Evolutionary conservation across 2,888 invertebrate genomes (phyloP).

Genomic region (Netelia fuscicornis): DNA sequence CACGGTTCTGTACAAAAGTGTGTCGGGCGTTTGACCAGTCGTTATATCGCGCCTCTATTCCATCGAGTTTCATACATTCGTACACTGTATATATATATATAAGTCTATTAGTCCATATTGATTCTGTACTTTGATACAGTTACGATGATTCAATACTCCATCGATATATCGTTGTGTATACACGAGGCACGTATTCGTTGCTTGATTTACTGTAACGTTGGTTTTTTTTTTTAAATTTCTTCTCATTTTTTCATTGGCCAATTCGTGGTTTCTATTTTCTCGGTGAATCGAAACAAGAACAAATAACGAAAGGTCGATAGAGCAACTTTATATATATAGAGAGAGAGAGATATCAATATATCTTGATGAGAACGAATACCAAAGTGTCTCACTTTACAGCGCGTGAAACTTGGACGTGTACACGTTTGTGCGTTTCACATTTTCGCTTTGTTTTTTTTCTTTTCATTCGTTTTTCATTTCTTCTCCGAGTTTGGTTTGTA

Average conservation of each 20-base stretch:
- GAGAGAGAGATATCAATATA: not conserved
- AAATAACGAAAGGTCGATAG: constrained; percentile 22
- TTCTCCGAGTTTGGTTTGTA: constrained; percentile 25
- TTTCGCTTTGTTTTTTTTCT: not conserved
- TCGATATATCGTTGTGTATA: constrained; percentile 2
- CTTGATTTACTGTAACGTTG: constrained; percentile 9
- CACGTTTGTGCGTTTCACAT: not conserved
- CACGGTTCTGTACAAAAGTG: constrained; percentile 60
- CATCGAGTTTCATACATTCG: constrained; percentile 7
- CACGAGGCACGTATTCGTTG: constrained; percentile 18
- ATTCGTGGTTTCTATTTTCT: constrained; percentile 16
- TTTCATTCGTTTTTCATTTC: not conserved
- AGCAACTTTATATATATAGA: not conserved
- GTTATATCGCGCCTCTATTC: constrained; percentile 22
- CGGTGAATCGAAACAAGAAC: constrained; percentile 21
- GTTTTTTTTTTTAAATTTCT: not conserved
- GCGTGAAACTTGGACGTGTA: constrained; percentile 20
- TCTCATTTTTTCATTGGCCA: not conserved
- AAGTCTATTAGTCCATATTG: constrained; percentile 35
- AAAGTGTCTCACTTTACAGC: constrained; percentile 44
- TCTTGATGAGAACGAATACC: constrained; percentile 48
- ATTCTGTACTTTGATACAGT: constrained; percentile 55
- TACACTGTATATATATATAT: not conserved
- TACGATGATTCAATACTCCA: constrained; percentile 53
- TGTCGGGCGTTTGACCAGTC: constrained; percentile 67